Conservation (phyloP, 30 jellyfish, hydroid and myxozoan genomes). For the Hydractinia echinata region DNA sequence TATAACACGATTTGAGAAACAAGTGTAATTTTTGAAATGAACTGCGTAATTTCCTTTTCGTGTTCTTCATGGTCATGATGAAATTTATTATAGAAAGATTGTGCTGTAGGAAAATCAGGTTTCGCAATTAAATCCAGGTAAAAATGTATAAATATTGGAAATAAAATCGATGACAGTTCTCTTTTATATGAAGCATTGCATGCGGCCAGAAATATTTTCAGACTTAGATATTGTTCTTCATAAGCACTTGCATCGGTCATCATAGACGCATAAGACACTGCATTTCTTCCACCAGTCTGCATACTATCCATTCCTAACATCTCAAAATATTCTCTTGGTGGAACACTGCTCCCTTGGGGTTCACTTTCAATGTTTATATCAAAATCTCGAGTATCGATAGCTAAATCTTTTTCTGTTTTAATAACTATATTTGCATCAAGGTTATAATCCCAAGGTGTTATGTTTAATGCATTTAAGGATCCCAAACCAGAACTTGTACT, state of each 20-base stretch:
- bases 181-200: slow-evolving; percentile 62
- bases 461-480: slow-evolving; percentile 20
- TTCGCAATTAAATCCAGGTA: slow-evolving; percentile 54
- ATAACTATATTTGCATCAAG: slow-evolving; percentile 31
- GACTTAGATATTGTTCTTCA: slow-evolving; percentile 75
- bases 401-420: slow-evolving; percentile 38
- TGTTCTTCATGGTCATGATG: slow-evolving; percentile 70
- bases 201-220: slow-evolving; percentile 70
- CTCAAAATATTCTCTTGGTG: slow-evolving; percentile 29
- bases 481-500: slow-evolving; percentile 8
- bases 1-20: background rate
- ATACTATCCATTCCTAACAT: slow-evolving; percentile 25
- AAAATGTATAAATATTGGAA: slow-evolving; percentile 60
- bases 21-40: slow-evolving; percentile 12
- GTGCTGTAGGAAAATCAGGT: slow-evolving; percentile 61
- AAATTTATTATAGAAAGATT: slow-evolving; percentile 51
- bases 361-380: slow-evolving; percentile 3
- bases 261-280: slow-evolving; percentile 46
- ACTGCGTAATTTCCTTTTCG: slow-evolving; percentile 29
- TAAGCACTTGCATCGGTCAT: slow-evolving; percentile 38
- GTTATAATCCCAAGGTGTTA: slow-evolving; percentile 38
- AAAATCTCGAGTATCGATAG: slow-evolving; percentile 24
- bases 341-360: background rate
- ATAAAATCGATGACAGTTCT: slow-evolving; percentile 52
- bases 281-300: slow-evolving; percentile 47